Evolutionary conservation across 2,113 vertebrate genomes (phyloP).

Genomic region (Calypte anna): DNA sequence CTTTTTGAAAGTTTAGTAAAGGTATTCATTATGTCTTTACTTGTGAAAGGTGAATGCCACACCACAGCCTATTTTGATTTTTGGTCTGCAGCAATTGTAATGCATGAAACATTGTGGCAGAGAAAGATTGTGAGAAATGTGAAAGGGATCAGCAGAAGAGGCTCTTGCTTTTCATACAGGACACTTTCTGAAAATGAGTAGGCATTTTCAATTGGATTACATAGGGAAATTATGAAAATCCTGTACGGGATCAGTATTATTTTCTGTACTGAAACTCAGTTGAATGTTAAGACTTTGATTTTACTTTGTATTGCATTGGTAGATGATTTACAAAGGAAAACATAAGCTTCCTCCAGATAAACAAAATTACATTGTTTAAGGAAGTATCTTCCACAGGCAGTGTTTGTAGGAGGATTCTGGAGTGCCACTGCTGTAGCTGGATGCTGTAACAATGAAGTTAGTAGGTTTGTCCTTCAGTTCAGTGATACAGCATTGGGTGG

Average conservation of each 20-base stretch:
- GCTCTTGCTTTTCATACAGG: neutral
- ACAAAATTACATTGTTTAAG: neutral
- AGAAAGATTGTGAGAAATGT: neutral
- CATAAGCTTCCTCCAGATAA: neutral
- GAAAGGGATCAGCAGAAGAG: neutral
- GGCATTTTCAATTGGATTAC: neutral
- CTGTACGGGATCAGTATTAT: neutral
- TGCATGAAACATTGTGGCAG: neutral
- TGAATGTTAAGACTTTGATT: neutral
- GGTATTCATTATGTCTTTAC: neutral
- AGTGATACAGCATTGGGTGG: rapidly evolving
- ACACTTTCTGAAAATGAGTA: neutral
- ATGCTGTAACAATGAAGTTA: neutral
- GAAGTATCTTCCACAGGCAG: neutral
- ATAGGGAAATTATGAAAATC: neutral
- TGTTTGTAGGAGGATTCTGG: neutral
- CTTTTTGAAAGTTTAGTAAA: neutral
- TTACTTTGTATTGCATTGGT: neutral
- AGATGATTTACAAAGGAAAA: neutral
- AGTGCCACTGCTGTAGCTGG: neutral
- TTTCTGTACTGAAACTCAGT: neutral
- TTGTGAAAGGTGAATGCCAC: neutral
- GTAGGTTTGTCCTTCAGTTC: neutral
- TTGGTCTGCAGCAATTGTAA: neutral
- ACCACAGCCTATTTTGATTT: neutral